Conservation (phyloP, 2,797 vertebrate genomes). For the Scarus forsteni region DNA sequence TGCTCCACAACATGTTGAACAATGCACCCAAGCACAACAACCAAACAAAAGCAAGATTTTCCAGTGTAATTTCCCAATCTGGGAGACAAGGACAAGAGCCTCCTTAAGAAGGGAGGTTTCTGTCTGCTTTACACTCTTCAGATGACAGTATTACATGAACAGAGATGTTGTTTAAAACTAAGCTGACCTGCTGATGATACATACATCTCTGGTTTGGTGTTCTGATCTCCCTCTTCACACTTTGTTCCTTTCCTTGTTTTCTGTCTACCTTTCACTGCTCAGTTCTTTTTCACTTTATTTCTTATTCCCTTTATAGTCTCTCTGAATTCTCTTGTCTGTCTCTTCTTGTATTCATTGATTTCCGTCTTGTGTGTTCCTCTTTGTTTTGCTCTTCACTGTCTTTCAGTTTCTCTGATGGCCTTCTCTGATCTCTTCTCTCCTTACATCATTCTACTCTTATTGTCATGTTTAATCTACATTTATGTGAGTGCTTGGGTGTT, state of each 20-base stretch:
- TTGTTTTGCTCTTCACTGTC: conserved; percentile 7
- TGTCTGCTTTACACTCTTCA: conserved; percentile 1
- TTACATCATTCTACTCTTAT: conserved; percentile 10
- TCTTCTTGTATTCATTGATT: conserved; percentile 30
- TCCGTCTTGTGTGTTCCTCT: conserved; percentile 27
- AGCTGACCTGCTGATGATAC: neutral
- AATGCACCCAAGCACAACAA: conserved; percentile 24
- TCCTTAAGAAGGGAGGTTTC: neutral
- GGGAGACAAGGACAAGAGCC: conserved; percentile 19
- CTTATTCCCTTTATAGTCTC: conserved; percentile 5
- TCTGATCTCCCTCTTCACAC: conserved; percentile 3
- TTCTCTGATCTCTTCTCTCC: neutral
- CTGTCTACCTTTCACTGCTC: conserved; percentile 1
- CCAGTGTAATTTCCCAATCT: conserved; percentile 15
- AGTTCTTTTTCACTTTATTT: conserved; percentile 7
- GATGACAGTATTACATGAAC: conserved; percentile 1
- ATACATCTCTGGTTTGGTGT: neutral
- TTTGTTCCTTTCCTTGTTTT: neutral
- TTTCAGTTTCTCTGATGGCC: conserved; percentile 16
- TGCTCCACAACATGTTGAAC: neutral
- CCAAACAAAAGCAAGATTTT: conserved; percentile 17
- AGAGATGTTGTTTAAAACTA: neutral
- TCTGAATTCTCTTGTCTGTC: neutral
- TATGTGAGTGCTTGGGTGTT: conserved; percentile 5
- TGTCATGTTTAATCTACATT: conserved; percentile 5